Evolutionary conservation across 2,113 vertebrate genomes (phyloP), one percentile per base, ranked within the genome.

Genomic region (Furnarius figulus): DNA sequence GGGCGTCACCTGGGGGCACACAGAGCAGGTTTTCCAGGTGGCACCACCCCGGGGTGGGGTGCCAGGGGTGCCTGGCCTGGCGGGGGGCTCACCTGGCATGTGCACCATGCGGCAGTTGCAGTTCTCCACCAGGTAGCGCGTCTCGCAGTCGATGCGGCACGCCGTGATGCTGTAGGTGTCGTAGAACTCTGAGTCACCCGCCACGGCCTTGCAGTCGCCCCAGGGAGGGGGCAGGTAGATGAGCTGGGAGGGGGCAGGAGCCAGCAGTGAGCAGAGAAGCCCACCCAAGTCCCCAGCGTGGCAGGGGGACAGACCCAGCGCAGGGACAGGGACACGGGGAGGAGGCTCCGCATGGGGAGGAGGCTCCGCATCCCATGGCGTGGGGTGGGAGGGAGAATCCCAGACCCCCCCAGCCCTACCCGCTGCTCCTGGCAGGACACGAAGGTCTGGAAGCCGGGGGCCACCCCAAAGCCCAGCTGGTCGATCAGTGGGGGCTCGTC

Each of bases 81-180:
- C 10, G 0, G 0, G 9, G 52, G 77, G 62, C 98, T 97, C 98
- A 99, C 99, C 99, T 30, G 99, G 99, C 99, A 99, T 99, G 94
- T 99, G 99, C 46, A 99, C 99, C 99, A 99, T 99, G 94, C 99
- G 99, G 95, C 99, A 99, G 98, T 99, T 99, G 98, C 99, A 99
- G 98, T 99, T 99, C 97, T 99, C 99, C 97, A 99, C 99, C 98
- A 99, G 97, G 98, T 99, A 99, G 3, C 99, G 98, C 0, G 99
- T 99, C 98, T 99, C 99, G 9, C 99, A 99, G 98, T 99, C 99
- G 18, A 99, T 99, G 74, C 99, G 98, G 68, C 99, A 99, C 62
- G 99, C 99, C 0, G 99, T 99, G 97, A 99, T 99, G 98, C 99
- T 99, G 98, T 99, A 99, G 40, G 97, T 98, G 98, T 98, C 99